Percentiles rank a stretch among this genome's conserved stretches.
Conservation (phyloP, 2,888 invertebrate genomes). For the Chrysotoxum bicinctum region DNA sequence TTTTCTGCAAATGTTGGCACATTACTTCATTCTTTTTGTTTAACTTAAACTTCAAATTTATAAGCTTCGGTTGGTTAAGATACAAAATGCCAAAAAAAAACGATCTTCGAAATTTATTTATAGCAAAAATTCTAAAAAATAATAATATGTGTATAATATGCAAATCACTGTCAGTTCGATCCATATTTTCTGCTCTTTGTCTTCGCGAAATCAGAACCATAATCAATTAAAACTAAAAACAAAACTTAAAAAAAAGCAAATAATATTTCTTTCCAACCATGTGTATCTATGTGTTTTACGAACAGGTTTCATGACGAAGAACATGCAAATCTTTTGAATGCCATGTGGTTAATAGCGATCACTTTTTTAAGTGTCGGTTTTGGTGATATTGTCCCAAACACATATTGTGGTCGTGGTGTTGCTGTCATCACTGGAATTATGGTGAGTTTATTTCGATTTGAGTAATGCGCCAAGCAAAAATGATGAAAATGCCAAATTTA, state of each 20-base stretch:
- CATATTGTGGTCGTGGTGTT: constrained; percentile 99
- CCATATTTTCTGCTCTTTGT: constrained; percentile 67
- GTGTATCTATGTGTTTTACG: constrained; percentile 72
- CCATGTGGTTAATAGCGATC: constrained; percentile 99
- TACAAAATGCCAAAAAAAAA: constrained; percentile 30
- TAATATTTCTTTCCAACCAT: constrained; percentile 67
- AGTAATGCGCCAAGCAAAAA: constrained; percentile 70
- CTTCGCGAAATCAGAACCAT: constrained; percentile 52
- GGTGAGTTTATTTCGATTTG: constrained; percentile 87
- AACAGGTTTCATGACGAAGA: constrained; percentile 98
- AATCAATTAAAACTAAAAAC: constrained; percentile 38
- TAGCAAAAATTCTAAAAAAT: constrained; percentile 9
- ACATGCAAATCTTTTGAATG: constrained; percentile 99
- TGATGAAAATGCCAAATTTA: constrained; percentile 75
- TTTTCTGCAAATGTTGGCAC: constrained; percentile 39
- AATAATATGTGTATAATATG: constrained; percentile 2
- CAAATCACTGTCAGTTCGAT: constrained; percentile 59
- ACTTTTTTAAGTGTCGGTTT: constrained; percentile 99
- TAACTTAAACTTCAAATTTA: background rate
- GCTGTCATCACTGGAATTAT: constrained; percentile 99
- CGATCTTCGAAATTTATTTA: constrained; percentile 31
- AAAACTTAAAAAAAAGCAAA: constrained; percentile 24
- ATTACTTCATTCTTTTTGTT: constrained; percentile 13
- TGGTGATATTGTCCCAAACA: constrained; percentile 99
- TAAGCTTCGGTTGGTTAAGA: constrained; percentile 70